Evolutionary conservation across 2,888 invertebrate genomes (phyloP).

Genomic region (Perdita meconis): DNA sequence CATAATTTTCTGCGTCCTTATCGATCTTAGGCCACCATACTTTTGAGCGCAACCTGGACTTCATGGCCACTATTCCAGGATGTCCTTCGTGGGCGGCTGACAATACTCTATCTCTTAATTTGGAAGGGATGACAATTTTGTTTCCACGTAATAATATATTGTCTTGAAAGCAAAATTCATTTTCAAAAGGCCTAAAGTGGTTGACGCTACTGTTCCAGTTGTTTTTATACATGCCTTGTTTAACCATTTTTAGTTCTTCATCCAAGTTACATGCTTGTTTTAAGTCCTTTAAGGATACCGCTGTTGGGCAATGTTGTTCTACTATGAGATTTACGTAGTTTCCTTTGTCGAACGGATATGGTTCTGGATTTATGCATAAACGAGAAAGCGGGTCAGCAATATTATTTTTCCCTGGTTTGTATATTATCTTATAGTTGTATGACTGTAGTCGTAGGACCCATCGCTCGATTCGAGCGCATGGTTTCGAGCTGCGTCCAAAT

Average conservation of each 20-base stretch:
- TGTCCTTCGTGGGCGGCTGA: background rate
- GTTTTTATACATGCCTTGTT: too few relatives aligned
- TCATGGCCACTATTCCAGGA: background rate
- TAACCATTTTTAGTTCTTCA: too few relatives aligned
- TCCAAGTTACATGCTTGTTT: too few relatives aligned
- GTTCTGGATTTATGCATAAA: constrained; percentile 61
- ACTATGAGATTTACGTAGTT: too few relatives aligned
- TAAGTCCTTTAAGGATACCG: too few relatives aligned
- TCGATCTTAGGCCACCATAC: constrained; percentile 2
- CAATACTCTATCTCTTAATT: constrained; percentile 38
- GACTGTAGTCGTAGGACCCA: constrained; percentile 76
- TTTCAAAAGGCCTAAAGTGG: too few relatives aligned
- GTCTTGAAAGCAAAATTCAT: constrained; percentile 15
- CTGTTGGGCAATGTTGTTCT: too few relatives aligned
- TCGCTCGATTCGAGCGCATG: constrained; percentile 58
- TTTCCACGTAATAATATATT: constrained; percentile 61
- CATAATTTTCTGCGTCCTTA: background rate
- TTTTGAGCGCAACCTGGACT: background rate
- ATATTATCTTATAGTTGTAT: constrained; percentile 71
- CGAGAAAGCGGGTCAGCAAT: constrained; percentile 46
- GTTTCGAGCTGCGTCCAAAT: constrained; percentile 52
- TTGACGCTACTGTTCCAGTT: too few relatives aligned
- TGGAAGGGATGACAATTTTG: constrained; percentile 29
- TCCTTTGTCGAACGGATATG: too few relatives aligned
- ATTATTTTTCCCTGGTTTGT: constrained; percentile 63